phyloP scores from a whole-genome alignment of 2,797 vertebrate genomes.

The Enoplosus armatus region DNA sequence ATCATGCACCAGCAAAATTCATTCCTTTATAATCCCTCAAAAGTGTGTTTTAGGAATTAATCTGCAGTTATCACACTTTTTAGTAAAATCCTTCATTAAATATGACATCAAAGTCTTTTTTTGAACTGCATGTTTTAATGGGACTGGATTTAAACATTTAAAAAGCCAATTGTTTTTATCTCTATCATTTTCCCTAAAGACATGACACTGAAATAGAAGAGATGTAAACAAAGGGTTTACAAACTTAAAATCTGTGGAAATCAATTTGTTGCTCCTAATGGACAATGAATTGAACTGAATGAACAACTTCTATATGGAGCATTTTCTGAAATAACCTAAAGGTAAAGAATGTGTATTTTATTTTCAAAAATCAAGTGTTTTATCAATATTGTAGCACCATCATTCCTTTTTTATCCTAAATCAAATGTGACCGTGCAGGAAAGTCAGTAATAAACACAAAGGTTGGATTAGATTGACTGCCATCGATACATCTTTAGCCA shows the following conservation, averaged over 20 bases:
- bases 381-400: background rate
- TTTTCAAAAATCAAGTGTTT: background rate
- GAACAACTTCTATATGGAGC: background rate
- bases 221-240: constrained; percentile 4
- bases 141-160: constrained; percentile 29
- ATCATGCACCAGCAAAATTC: constrained; percentile 46
- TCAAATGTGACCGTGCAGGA: background rate
- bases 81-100: constrained; percentile 45
- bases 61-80: constrained; percentile 48
- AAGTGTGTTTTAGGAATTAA: constrained; percentile 59
- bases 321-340: background rate
- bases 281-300: too few species aligned
- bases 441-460: constrained; percentile 15
- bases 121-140: constrained; percentile 24
- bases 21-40: constrained; percentile 57
- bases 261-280: background rate
- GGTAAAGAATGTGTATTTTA: background rate
- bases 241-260: background rate
- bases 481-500: constrained; percentile 14
- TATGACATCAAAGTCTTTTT: constrained; percentile 49
- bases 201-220: constrained; percentile 1
- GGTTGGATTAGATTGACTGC: constrained; percentile 4
- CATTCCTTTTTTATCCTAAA: background rate
- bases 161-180: constrained; percentile 2
- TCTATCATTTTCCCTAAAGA: background rate